phyloP scores from a whole-genome alignment of 2,797 vertebrate species.

The Semaprochilodus insignis region DNA sequence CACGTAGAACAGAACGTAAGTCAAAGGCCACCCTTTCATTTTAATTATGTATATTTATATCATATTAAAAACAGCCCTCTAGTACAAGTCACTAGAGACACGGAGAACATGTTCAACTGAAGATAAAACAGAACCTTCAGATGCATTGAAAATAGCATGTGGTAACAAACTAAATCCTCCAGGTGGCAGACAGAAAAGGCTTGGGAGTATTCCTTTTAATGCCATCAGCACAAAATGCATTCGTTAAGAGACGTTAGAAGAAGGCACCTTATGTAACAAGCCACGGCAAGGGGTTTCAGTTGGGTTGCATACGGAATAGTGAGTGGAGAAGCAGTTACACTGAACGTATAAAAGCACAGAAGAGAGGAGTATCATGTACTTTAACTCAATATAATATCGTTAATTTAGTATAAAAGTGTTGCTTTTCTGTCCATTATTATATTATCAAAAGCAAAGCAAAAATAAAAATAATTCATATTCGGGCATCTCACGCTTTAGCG shows the following conservation, averaged over 20 bases:
- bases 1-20: too few species aligned
- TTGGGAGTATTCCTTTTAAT: neutral
- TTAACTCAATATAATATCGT: neutral
- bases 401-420: neutral
- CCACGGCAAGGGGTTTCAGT: neutral
- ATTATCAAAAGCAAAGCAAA: too few species aligned
- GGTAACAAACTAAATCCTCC: too few species aligned
- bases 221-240: neutral
- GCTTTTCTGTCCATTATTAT: neutral
- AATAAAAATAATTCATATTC: neutral
- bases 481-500: neutral
- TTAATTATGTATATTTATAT: too few species aligned
- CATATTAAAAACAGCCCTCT: too few species aligned
- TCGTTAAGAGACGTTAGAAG: neutral
- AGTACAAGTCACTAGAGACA: too few species aligned
- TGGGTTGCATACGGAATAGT: neutral
- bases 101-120: too few species aligned
- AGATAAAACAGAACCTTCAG: too few species aligned
- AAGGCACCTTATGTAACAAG: neutral
- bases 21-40: too few species aligned
- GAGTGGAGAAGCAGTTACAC: neutral
- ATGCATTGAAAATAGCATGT: too few species aligned
- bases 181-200: neutral
- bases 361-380: neutral
- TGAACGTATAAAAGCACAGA: neutral